These are phyloP conservation scores for Scaptomyza caliginosa DNA, from an alignment of 2,888 invertebrate genomes.

Conservation along the genomic window DNA sequence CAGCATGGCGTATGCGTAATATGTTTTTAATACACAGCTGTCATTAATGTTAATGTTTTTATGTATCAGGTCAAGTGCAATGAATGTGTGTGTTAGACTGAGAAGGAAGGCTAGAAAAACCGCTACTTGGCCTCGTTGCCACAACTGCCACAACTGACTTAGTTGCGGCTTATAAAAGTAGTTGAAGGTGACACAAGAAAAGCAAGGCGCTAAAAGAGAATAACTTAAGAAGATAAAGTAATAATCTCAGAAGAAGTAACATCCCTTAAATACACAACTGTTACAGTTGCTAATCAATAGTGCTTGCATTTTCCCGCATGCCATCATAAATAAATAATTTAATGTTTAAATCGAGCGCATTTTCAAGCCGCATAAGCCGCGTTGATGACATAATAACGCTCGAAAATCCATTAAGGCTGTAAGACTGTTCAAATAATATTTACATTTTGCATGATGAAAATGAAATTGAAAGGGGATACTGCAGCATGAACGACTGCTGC, in stretches of 20 bases:
- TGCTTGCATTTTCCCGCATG: not conserved
- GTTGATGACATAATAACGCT: conserved; percentile 56
- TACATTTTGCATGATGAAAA: conserved; percentile 29
- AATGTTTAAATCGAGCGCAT: conserved; percentile 12
- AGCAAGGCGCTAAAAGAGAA: not conserved
- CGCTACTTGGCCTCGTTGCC: conserved; percentile 43
- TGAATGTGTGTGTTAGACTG: conserved; percentile 1
- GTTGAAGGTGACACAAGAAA: conserved; percentile 33
- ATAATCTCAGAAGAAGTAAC: not conserved
- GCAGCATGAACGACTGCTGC: conserved; percentile 48
- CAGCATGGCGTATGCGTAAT: conserved; percentile 36
- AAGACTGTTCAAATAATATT: conserved; percentile 37
- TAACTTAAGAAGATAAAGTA: not conserved
- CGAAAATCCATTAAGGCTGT: conserved; percentile 38
- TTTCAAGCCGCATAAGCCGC: conserved; percentile 31
- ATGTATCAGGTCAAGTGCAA: conserved; percentile 64
- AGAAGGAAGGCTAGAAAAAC: not conserved
- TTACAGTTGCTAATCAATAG: not conserved
- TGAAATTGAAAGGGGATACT: conserved; percentile 39
- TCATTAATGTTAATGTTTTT: conserved; percentile 11
- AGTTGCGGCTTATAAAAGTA: conserved; percentile 19
- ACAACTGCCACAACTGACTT: conserved; percentile 6
- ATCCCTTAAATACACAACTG: not conserved
- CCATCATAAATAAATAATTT: not conserved
- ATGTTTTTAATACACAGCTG: not conserved